A percentile compares a stretch with the other conserved stretches of the same genome.
These are phyloP conservation scores for Drosophila busckii DNA, from an alignment of 1,140 invertebrate genomes.

Conservation along the genomic window DNA sequence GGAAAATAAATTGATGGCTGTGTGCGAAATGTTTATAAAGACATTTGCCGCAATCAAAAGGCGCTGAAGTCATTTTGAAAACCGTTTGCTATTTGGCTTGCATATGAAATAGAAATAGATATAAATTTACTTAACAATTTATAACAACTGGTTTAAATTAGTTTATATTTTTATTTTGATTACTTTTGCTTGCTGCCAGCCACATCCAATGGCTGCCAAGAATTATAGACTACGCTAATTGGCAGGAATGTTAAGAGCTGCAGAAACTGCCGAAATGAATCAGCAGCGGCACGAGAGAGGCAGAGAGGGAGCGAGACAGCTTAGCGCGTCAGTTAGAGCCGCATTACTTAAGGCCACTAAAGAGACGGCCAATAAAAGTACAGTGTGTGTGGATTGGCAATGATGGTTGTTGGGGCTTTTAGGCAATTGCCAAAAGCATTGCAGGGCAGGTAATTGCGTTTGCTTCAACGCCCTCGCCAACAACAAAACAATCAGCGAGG, in stretches of 20 bases:
- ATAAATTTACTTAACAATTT: constrained; percentile 3
- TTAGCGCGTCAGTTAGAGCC: constrained; percentile 17
- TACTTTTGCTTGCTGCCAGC: background rate
- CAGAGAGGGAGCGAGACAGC: background rate
- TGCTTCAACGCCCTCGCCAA: constrained; percentile 58
- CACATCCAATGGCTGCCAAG: constrained; percentile 1
- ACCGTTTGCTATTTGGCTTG: no score
- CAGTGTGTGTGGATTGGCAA: constrained; percentile 24
- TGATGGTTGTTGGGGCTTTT: constrained; percentile 10
- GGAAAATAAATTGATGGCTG: constrained; percentile 32
- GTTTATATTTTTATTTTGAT: no score
- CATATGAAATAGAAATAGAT: no score
- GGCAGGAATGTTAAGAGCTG: constrained; percentile 2
- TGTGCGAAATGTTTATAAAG: constrained; percentile 15
- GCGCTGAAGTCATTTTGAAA: background rate
- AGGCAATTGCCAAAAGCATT: constrained; percentile 25
- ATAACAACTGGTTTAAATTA: no score
- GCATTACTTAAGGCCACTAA: constrained; percentile 46
- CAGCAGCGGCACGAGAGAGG: no score
- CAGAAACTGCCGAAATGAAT: background rate
- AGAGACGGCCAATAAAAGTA: constrained; percentile 49
- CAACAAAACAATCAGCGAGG: constrained; percentile 34
- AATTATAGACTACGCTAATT: constrained; percentile 8
- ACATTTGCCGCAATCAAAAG: constrained; percentile 23
- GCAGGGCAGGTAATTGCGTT: constrained; percentile 49